Percentiles rank a stretch among this genome's conserved stretches.
Evolutionary conservation across 2,113 vertebrate genomes (phyloP).

Genomic region (Vidua macroura): DNA sequence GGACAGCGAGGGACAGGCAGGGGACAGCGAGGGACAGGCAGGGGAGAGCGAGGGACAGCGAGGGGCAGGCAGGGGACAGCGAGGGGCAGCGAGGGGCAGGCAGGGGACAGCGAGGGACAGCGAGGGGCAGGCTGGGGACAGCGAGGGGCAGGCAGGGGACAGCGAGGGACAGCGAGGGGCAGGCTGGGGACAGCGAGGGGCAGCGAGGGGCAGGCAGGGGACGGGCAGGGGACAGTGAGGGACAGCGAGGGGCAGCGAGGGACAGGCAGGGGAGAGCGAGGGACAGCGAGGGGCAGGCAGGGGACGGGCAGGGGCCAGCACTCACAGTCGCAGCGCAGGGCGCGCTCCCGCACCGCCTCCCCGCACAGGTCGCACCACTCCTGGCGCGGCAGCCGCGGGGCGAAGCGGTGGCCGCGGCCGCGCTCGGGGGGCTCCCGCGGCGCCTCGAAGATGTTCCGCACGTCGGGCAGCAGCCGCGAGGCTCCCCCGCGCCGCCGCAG

Average conservation of each 20-base stretch:
- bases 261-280: background rate
- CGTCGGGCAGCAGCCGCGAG: too few species aligned
- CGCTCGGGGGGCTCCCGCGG: slow-evolving; percentile 74
- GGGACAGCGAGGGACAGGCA: background rate
- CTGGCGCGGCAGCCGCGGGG: slow-evolving; percentile 52
- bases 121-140: too few species aligned
- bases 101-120: too few species aligned
- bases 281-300: too few species aligned
- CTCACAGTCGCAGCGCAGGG: slow-evolving; percentile 88
- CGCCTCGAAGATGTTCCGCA: too few species aligned
- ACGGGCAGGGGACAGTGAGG: too few species aligned
- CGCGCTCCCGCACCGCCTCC: slow-evolving; percentile 73
- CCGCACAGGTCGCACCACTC: slow-evolving; percentile 91
- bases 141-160: background rate
- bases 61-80: too few species aligned
- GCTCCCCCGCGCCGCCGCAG: too few species aligned
- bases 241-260: background rate
- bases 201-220: background rate
- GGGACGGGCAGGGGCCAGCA: background rate
- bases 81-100: too few species aligned
- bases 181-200: background rate
- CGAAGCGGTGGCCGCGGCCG: slow-evolving; percentile 84
- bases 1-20: background rate
- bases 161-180: background rate
- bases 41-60: background rate